phyloP scores from a whole-genome alignment of 2,888 invertebrate species.

The Pyrrhia umbra region DNA sequence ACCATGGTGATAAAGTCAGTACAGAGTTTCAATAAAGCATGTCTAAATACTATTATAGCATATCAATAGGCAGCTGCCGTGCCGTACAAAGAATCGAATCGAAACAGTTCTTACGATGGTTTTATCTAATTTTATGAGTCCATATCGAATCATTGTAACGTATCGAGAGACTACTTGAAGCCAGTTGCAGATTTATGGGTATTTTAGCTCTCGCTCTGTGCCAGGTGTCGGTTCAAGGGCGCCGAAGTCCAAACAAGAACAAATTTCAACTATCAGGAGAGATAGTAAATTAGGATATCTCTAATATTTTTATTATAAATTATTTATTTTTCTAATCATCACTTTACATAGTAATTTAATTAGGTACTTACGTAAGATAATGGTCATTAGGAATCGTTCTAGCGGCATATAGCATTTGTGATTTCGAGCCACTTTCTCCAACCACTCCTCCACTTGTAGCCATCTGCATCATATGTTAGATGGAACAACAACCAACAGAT shows the following conservation, averaged over 20 bases:
- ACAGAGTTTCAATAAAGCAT: neutral
- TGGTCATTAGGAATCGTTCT: no score
- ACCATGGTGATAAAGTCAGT: neutral
- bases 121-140: conserved; percentile 18
- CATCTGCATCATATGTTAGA: no score
- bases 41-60: neutral
- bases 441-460: no score
- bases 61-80: conserved; percentile 2
- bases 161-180: neutral
- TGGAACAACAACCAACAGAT: no score
- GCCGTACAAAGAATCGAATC: conserved; percentile 7
- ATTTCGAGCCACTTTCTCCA: no score
- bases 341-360: no score
- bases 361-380: no score
- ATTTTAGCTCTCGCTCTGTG: conserved; percentile 9
- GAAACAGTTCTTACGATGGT: neutral
- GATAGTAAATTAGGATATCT: neutral
- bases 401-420: no score
- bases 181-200: conserved; percentile 11
- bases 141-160: conserved; percentile 18
- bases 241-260: neutral
- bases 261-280: neutral
- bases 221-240: conserved; percentile 11
- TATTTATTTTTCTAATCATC: no score
- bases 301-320: no score